Base-by-base conservation (phyloP, 92 coral and sea anemone genomes). In the Actinostola sp. region DNA sequence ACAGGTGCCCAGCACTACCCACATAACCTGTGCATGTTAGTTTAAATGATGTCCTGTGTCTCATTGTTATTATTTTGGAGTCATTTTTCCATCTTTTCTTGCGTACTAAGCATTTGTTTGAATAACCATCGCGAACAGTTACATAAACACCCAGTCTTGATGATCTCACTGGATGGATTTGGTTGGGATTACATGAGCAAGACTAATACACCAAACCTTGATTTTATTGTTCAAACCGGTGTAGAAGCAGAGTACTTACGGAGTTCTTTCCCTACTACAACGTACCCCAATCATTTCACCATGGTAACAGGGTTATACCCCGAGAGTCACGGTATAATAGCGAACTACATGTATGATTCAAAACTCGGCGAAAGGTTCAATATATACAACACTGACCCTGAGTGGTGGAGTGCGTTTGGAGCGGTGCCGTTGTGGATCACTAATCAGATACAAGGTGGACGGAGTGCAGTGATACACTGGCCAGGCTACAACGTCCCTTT, bases 361-460 rank as follows among this genome's bases (percentile, higher is more conserved):
- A 34, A 56, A 19, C 72, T 79, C 21, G 67, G 84, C 13, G 86
- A 68, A 25, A 44, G 44, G 19, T 93, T 90, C 66, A 84, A 86
- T 45, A 82, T 74, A 45, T 76, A 63, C 25, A 84, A 76, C 17
- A 75, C 93, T 13, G 91, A 89, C 41, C 87, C 98, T 0, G 60
- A 82, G 16, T 93, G 98, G 98, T 93, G 98, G 98, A 46, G 84
- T 49, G 68, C 50, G 53, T 67, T 67, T 19, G 78, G 86, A 0
- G 96, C 92, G 16, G 89, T 83, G 35, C 98, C 98, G 12, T 53
- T 93, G 32, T 93, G 98, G 98, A 79, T 84, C 33, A 93, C 96
- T 23, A 93, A 93, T 68, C 91, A 93, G 41, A 60, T 83, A 17
- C 92, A 90, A 46, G 88, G 92, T 6, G 96, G 96, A 1, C 67